Percentiles rank a stretch among this genome's conserved stretches.
Evolutionary conservation across 2,113 vertebrate genomes (phyloP).

Genomic region (Python bivittatus): DNA sequence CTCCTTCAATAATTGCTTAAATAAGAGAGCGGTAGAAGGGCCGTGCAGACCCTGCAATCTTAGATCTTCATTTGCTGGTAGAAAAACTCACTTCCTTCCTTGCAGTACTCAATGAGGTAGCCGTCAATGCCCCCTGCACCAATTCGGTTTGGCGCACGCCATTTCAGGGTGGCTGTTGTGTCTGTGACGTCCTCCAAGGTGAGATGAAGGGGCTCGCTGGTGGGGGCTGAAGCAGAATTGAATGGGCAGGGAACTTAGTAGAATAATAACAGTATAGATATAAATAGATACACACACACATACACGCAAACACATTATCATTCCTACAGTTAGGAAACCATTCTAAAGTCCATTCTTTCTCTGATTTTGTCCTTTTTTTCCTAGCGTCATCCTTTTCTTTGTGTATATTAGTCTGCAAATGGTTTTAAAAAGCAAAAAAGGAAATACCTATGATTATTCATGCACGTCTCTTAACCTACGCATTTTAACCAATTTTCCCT

Average conservation of each 20-base stretch:
- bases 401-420: neutral
- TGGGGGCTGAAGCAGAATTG: conserved; percentile 74
- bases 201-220: conserved; percentile 83
- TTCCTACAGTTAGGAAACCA: too few relatives aligned
- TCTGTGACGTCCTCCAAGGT: conserved; percentile 86
- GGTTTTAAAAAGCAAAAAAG: neutral
- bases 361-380: neutral
- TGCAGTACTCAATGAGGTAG: conserved; percentile 88
- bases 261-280: neutral
- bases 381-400: neutral
- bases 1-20: neutral
- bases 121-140: conserved; percentile 88
- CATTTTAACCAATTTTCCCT: neutral
- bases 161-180: conserved; percentile 84
- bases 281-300: neutral
- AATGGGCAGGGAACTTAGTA: neutral
- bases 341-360: neutral
- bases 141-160: conserved; percentile 83
- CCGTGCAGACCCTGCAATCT: neutral
- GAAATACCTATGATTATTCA: neutral
- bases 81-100: conserved; percentile 81
- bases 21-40: neutral
- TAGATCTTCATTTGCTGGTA: neutral
- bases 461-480: neutral
- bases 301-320: neutral